phyloP scores from a whole-genome alignment of 2,113 vertebrate species.

The Athene cunicularia region DNA sequence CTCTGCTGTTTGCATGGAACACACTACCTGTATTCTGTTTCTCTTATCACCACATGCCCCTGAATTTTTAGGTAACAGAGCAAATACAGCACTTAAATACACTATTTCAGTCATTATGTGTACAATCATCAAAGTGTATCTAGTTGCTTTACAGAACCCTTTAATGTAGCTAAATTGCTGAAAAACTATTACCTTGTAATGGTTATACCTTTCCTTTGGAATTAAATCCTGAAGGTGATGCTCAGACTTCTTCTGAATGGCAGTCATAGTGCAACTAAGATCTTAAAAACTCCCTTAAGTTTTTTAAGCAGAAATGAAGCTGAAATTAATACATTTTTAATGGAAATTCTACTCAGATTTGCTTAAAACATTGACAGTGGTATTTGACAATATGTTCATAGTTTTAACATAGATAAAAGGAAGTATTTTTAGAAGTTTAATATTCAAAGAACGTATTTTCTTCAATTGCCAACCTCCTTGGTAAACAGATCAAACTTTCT shows the following conservation, averaged over 20 bases:
- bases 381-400: neutral
- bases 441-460: neutral
- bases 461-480: neutral
- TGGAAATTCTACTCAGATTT: neutral
- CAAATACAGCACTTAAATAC: neutral
- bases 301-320: conserved; percentile 28
- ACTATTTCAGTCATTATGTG: neutral
- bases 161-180: neutral
- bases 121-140: neutral
- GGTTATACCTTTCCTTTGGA: neutral
- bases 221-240: neutral
- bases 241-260: neutral
- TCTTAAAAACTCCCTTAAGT: neutral
- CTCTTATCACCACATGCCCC: neutral
- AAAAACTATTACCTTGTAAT: neutral
- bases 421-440: neutral
- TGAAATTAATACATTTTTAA: conserved; percentile 26
- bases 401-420: neutral
- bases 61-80: neutral
- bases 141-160: neutral
- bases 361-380: neutral
- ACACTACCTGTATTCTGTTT: rapidly evolving
- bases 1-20: neutral
- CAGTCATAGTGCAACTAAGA: conserved; percentile 10
- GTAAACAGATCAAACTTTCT: neutral